Evolutionary conservation across 2,888 invertebrate genomes (phyloP), one percentile per base, ranked within the genome.

Genomic region (Synanthedon andrenaeformis): DNA sequence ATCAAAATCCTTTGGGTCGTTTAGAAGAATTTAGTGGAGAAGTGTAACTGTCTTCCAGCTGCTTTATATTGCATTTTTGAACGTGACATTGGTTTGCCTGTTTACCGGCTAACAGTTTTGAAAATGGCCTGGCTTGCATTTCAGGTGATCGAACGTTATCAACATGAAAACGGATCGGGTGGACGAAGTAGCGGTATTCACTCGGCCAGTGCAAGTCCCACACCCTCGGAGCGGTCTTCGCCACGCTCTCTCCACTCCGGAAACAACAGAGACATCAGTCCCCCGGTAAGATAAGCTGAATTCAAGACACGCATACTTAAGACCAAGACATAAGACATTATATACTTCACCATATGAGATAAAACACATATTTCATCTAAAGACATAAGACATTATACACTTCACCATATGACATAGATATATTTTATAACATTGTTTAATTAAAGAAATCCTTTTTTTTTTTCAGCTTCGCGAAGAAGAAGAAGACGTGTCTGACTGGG

Each of bases 91-190:
- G 17, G 23, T 23, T 19, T 19, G 19, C 19, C 19, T 19, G 19
- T 19, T 19, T 4, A 4, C 4, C 3, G 4, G 5, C 23, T 23
- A 23, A 35, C 8, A 35, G 35, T 1, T 8, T 35, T 35, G 10
- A 10, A 10, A 35, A 35, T 1, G 8, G 35, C 35, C 10, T 35
- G 35, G 19, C 12, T 49, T 49, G 3, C 1, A 0, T 64, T 74
- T 1, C 79, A 92, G 92, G 92, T 92, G 60, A 90, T 92, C 62
- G 91, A 90, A 67, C 89, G 89, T 59, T 91, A 89, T 68, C 92
- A 92, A 79, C 89, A 88, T 53, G 90, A 90, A 66, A 80, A 79
- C 58, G 85, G 86, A 14, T 88, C 89, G 8, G 90, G 90, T 1
- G 89, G 88, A 3, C 88, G 90, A 65, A 89, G 90, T 76, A 90